phyloP scores from a whole-genome alignment of 2,888 invertebrate species.

The Drosophila ustulata region DNA sequence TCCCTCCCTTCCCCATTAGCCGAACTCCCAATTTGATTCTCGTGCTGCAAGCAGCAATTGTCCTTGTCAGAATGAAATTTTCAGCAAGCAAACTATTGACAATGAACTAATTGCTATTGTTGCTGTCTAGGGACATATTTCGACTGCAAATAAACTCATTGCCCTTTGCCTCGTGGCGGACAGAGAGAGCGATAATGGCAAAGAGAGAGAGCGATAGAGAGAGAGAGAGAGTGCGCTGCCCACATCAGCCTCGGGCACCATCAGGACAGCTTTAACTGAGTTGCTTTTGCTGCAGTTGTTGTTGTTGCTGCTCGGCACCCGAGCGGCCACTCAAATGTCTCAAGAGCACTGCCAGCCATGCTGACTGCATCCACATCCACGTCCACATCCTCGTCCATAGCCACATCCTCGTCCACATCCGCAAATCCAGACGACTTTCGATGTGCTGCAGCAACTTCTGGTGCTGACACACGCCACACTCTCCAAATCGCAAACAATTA shows the following conservation, averaged over 20 bases:
- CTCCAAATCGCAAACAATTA: constrained; percentile 81
- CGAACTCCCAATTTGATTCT: background rate
- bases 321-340: constrained; percentile 76
- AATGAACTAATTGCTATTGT: constrained; percentile 81
- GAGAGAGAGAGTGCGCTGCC: constrained; percentile 15
- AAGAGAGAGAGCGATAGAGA: constrained; percentile 1
- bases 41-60: constrained; percentile 42
- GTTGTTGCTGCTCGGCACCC: constrained; percentile 36
- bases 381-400: constrained; percentile 32
- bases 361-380: constrained; percentile 42
- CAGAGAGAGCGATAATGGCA: background rate
- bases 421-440: constrained; percentile 37
- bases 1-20: background rate
- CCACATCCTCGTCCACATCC: constrained; percentile 41
- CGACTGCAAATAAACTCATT: constrained; percentile 81
- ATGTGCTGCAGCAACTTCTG: constrained; percentile 40
- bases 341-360: constrained; percentile 67
- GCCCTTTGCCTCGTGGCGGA: constrained; percentile 34
- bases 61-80: constrained; percentile 67
- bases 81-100: constrained; percentile 79
- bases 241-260: constrained; percentile 47
- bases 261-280: constrained; percentile 63
- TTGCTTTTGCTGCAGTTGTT: constrained; percentile 32
- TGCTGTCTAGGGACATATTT: constrained; percentile 78
- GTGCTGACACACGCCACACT: constrained; percentile 67